Evolutionary conservation across 2,888 invertebrate species (phyloP).

Genomic region (Pycnomerus fuliginosus): DNA sequence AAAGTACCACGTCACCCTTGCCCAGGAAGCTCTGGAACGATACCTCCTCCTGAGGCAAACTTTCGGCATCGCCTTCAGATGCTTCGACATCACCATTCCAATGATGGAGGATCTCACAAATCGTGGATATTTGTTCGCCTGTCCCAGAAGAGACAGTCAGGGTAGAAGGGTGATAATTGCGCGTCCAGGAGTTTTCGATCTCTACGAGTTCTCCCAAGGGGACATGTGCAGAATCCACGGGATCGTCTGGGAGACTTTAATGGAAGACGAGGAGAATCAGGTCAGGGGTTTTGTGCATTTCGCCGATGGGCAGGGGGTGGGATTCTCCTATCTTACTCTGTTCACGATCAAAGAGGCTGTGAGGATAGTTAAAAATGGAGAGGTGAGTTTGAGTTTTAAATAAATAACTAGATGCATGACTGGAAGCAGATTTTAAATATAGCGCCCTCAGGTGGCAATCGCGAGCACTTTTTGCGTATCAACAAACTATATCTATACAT

Average conservation of each 20-base stretch:
- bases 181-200: constrained; percentile 77
- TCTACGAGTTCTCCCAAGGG: constrained; percentile 71
- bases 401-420: too few relatives aligned
- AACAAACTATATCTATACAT: too few relatives aligned
- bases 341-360: constrained; percentile 79
- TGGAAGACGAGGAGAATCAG: constrained; percentile 82
- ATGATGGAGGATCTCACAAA: constrained; percentile 70
- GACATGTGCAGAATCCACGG: constrained; percentile 79
- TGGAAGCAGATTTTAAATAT: too few relatives aligned
- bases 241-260: constrained; percentile 73
- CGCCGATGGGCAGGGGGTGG: constrained; percentile 73
- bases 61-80: constrained; percentile 72
- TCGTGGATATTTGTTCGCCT: constrained; percentile 74
- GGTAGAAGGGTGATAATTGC: constrained; percentile 76
- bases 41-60: constrained; percentile 76
- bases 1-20: constrained; percentile 78
- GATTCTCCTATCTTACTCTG: constrained; percentile 72
- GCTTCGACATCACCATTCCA: constrained; percentile 69
- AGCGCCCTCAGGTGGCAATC: too few relatives aligned
- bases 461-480: too few relatives aligned
- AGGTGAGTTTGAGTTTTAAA: too few relatives aligned
- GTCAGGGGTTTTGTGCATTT: constrained; percentile 77
- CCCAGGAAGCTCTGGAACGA: constrained; percentile 74
- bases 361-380: constrained; percentile 77
- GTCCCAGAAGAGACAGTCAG: constrained; percentile 71